Base-by-base conservation (phyloP, 2,797 vertebrate species). In the Picus viridis region DNA sequence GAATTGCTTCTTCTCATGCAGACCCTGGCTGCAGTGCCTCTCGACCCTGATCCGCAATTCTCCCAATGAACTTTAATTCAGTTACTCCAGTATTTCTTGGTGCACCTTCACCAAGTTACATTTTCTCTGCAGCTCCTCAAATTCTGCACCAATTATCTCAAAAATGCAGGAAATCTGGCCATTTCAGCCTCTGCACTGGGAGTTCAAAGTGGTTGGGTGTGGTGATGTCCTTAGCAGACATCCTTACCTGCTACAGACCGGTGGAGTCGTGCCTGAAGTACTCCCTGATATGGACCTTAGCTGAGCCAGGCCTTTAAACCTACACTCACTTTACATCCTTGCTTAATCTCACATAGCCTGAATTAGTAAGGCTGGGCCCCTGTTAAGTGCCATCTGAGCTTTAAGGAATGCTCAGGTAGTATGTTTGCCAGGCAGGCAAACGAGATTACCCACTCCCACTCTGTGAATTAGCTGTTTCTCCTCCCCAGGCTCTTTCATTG, bases 121-220 rank as follows among this genome's bases (percentile, higher is more conserved):
- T 56, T 92, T 87, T 67, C 43, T 49, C 36, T 72, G 85, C 49
- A 73, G 22, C 4, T 14, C 57, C 32, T 58, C 49, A 29, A 32
- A 62, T 78, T 63, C 53, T 30, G 12, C 47, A 45, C 12, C 30
- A 9, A 0, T 56, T 83, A 22, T 58, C n/a, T 57, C 39, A 45
- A 54, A 85, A 68, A 13, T 3, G 0, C 32, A 4, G 1, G 14
- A 79, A 82, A 77, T 43, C 5, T 32, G 34, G 4, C 16, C 5
- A 0, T 61, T 61, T 56, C 29, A 43, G 8, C 7, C 39, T 54
- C 67, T 71, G n/a, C 10, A 5, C 1, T 1, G 19, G 34, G 8
- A 36, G 8, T 1, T 1, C 7, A 29, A 57, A 80, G 16, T 12
- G 59, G 3, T 1, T 0, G 1, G 1, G 3, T 19, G 26, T 12